Evolutionary conservation across 1,140 invertebrate species (phyloP).

Genomic region (Saccostrea glomerata): DNA sequence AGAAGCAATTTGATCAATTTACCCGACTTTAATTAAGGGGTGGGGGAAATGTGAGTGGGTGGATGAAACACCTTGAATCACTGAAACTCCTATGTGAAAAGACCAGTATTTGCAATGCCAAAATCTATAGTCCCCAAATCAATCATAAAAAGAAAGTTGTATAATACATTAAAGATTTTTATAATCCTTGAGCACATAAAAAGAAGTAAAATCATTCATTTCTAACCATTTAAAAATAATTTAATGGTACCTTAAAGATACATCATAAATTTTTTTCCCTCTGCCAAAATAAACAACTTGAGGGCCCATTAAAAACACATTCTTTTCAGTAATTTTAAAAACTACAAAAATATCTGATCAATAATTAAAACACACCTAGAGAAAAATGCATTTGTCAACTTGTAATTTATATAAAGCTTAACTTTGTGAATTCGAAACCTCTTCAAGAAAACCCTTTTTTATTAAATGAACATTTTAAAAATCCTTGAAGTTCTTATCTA

Average conservation of each 20-base stretch:
- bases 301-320: neutral
- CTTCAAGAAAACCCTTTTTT: constrained; percentile 9
- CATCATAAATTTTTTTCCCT: neutral
- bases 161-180: neutral
- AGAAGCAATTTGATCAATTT: too few relatives aligned
- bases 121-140: too few relatives aligned
- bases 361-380: neutral
- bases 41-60: too few relatives aligned
- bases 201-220: neutral
- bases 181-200: neutral
- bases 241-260: constrained; percentile 9
- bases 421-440: constrained; percentile 13
- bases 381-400: constrained; percentile 20
- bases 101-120: too few relatives aligned
- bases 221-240: neutral
- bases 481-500: constrained; percentile 33
- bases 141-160: neutral
- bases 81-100: too few relatives aligned
- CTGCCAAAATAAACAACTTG: neutral
- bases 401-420: constrained; percentile 23
- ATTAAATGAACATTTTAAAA: constrained; percentile 28
- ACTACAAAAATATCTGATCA: neutral
- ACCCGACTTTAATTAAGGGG: too few relatives aligned
- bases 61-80: too few relatives aligned
- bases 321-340: neutral